Evolutionary conservation across 1,140 invertebrate genomes (phyloP), one percentile per base, ranked within the genome.

Genomic region (Babylonia areolata): DNA sequence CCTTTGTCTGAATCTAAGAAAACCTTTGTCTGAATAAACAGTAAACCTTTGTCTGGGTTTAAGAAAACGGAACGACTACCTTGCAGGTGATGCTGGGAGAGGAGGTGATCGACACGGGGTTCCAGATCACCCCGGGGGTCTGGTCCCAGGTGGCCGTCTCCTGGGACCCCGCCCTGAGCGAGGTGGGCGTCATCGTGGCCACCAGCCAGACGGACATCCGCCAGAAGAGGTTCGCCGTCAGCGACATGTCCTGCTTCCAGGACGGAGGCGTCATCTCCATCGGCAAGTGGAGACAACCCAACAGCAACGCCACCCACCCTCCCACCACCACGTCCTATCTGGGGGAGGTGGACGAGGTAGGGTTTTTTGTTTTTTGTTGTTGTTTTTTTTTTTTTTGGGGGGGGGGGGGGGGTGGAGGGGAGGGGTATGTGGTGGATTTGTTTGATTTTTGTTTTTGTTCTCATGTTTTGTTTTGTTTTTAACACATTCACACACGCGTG

Each of bases 211-310:
- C 69, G 69, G 33, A 33, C 31, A 73, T 73, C 31, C 31, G 33
- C 69, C 33, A 73, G 31, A 73, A 73, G 17, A 17, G 69, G 2
- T 73, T 73, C 69, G 35, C 69, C 69, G 69, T 73, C 33, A 73
- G 9, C 23, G 33, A 73, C 69, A 73, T 73, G 69, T 73, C 69
- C 69, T 73, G 69, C 69, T 73, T 73, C 33, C 31, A 73, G 31
- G 69, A 73, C 31, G 69, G 69, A 3, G 69, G 69, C 9, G 69
- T 73, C 69, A 17, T 73, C 28, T 35, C 69, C 69, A 11, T 73
- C n/a, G 69, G 69, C 69, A 73, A 73, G 69, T 73, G 69, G 69
- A 73, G 3, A 3, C 69, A 73, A 17, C 69, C 69, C 69, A 73
- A 73, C 69, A 35, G 3, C 69, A 73, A 73, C 33, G 69, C 69